Base-by-base conservation (phyloP, 2,113 vertebrate genomes). In the Varanus salvator region DNA sequence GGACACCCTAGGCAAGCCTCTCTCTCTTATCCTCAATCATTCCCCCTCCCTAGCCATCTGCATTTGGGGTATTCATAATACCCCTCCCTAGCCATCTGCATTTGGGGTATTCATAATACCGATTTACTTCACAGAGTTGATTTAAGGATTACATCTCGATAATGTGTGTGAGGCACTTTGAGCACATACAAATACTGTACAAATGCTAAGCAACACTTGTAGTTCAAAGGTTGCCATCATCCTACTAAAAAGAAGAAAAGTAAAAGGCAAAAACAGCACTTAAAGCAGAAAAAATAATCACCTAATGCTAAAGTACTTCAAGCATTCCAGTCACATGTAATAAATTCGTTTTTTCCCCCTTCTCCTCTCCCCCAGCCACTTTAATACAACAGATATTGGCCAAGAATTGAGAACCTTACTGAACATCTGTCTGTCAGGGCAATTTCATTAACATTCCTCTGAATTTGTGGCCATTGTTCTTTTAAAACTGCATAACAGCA, bases 401-500 rank as follows among this genome's bases (percentile, higher is more conserved):
- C 86, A 85, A 90, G 92, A 80, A 64, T 31, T 17, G 44, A 88
- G 85, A 87, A 72, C 85, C 77, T 91, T 95, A 92, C 90, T 77
- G 38, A n/a, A 1, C 80, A 93, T 89, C 31, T 91, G 19, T 84
- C 77, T 66, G 74, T 74, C 86, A 92, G 34, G 52, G 6, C 77
- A 88, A 60, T 84, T 89, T 91, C 29, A 64, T 81, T 87, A 92
- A 7, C 64, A 34, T 8, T n/a, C 19, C 19, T 50, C 75, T 78
- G 14, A 89, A 87, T 14, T 71, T 76, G 0, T 4, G 0, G 0
- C 5, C 31, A 57, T 34, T 11, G 29, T 21, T 89, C 76, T 90
- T 71, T 85, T 90, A 89, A 74, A 85, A 93, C 17, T 93, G 66
- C 60, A 92, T 94, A 91, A 80, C n/a, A 89, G 74, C 88, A 57